Evolutionary conservation across 2,888 invertebrate genomes (phyloP).

Genomic region (Nephrotoma appendiculata): DNA sequence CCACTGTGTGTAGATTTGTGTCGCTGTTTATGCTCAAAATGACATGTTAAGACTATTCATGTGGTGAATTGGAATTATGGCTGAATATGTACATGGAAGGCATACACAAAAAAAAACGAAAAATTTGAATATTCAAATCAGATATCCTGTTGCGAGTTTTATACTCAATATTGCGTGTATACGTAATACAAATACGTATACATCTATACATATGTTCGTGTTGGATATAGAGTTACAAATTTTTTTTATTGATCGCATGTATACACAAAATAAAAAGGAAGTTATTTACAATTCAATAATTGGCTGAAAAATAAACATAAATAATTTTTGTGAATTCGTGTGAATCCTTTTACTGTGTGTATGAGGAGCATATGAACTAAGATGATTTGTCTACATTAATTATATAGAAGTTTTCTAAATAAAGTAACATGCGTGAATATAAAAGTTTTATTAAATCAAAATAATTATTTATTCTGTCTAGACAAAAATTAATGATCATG

Average conservation of each 20-base stretch:
- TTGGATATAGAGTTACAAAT: neutral
- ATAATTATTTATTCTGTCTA: too few species aligned
- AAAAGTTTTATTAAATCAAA: too few species aligned
- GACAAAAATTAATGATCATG: too few species aligned
- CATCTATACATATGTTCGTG: neutral
- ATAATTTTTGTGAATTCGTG: too few species aligned
- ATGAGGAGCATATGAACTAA: too few species aligned
- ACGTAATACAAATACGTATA: too few species aligned
- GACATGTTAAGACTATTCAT: neutral
- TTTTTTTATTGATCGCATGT: neutral
- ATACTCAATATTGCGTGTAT: neutral
- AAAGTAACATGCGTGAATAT: too few species aligned
- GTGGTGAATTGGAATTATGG: neutral
- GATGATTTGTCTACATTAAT: too few species aligned
- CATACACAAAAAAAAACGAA: neutral
- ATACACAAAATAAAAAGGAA: neutral
- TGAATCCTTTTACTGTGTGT: too few species aligned
- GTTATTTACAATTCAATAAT: neutral
- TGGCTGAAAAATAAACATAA: neutral
- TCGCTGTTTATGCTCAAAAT: neutral
- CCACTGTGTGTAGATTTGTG: neutral
- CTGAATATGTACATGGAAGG: neutral
- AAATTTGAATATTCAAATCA: neutral
- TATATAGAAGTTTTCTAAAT: too few species aligned
- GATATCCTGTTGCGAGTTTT: neutral